Evolutionary conservation across 2,113 vertebrate genomes (phyloP), one percentile per base, ranked within the genome.

Genomic region (Eptesicus fuscus): DNA sequence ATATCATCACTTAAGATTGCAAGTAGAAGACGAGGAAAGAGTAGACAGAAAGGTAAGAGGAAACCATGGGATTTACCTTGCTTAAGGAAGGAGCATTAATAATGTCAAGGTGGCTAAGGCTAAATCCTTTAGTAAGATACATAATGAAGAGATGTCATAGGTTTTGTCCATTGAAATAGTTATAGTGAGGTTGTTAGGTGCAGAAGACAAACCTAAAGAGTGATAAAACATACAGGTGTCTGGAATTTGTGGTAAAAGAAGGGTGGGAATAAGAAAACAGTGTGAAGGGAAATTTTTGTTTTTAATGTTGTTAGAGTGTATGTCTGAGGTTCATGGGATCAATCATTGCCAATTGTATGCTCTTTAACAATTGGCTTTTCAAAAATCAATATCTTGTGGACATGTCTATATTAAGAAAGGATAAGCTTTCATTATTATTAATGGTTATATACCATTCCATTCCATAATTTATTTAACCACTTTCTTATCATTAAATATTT

Each of bases 401-500:
- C 71, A 44, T 83, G 53, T 44, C 44, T 85, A 2, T 56, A 59
- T 42, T 82, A 84, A 77, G 70, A 84, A 82, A 83, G 40, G 17
- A 56, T 86, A 85, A 18, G 3, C 51, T 78, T 89, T 82, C 67
- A 85, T 74, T 93, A 63, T 76, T 90, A 49, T 69, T 83, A 93
- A 92, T 94, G 63, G 32, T 18, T 67, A 74, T 86, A 35, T 42
- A 51, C 14, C 53, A 86, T 90, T 44, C 16, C 30, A n/a, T 88
- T 42, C 59, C 78, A 44, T 67, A 56, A 51, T 77, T 91, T 53
- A 42, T 83, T 91, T 73, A 88, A 40, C 32, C 9, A 69, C 12
- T 94, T 97, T 74, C 16, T 44, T 56, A 9, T 9, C 40, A 23
- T 90, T 93, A 42, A 42, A 2, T 95, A 86, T 89, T 91, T 93